A percentile compares a stretch with the other conserved stretches of the same genome.
phyloP scores from a whole-genome alignment of 2,888 invertebrate species.

The Ectropis crepuscularia region DNA sequence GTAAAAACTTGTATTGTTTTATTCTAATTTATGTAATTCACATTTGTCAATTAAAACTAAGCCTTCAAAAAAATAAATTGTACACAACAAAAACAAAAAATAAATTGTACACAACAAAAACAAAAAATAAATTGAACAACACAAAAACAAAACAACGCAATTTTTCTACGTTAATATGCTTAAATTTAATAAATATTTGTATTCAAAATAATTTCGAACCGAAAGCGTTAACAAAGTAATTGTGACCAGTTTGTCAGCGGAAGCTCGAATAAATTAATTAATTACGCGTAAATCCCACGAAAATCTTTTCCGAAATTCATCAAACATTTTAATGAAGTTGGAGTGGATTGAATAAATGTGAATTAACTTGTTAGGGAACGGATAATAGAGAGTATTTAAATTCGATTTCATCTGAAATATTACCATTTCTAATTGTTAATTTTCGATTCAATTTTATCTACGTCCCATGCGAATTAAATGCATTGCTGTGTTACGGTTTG shows the following conservation, averaged over 20 bases:
- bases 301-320: slow-evolving; percentile 47
- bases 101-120: too few species aligned
- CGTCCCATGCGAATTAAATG: too few species aligned
- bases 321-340: slow-evolving; percentile 49
- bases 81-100: too few species aligned
- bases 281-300: slow-evolving; percentile 36
- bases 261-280: slow-evolving; percentile 43
- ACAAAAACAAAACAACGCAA: not conserved
- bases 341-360: slow-evolving; percentile 49
- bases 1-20: too few species aligned
- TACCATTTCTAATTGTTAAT: too few species aligned
- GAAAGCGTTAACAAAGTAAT: slow-evolving; percentile 26
- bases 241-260: slow-evolving; percentile 32
- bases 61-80: too few species aligned
- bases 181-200: slow-evolving; percentile 9
- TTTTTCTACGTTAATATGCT: not conserved
- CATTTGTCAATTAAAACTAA: too few species aligned
- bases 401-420: slow-evolving; percentile 1
- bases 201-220: slow-evolving; percentile 20
- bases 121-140: not conserved
- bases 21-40: too few species aligned
- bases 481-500: too few species aligned
- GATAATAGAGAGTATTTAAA: slow-evolving; percentile 22
- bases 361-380: slow-evolving; percentile 45
- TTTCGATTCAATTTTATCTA: too few species aligned